Evolutionary conservation across 92 coral and sea anemone genomes (phyloP).

Genomic region (Desmophyllum pertusum): DNA sequence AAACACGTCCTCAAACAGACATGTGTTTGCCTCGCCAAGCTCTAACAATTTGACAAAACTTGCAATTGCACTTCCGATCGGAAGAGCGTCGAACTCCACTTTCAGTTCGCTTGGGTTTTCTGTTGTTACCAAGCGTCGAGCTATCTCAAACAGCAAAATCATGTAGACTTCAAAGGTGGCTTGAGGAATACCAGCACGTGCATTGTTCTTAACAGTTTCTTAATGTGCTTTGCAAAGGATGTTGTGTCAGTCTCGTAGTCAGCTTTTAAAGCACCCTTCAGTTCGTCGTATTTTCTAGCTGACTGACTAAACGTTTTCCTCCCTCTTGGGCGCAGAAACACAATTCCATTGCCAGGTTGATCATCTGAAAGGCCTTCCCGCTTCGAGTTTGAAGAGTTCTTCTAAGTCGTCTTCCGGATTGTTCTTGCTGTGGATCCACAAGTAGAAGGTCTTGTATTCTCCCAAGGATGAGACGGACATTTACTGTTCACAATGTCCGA

Average conservation of each 20-base stretch:
- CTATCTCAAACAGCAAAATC: conserved; percentile 46
- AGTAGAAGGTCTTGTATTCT: conserved; percentile 13
- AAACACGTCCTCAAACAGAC: conserved; percentile 19
- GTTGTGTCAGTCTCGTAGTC: background rate
- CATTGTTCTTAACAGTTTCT: background rate
- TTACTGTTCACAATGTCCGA: conserved; percentile 1
- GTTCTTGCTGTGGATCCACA: background rate
- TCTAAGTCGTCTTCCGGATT: background rate
- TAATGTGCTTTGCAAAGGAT: conserved; percentile 11
- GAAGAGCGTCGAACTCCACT: conserved; percentile 25
- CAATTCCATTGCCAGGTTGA: conserved; percentile 27
- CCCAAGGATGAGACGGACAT: background rate
- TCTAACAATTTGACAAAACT: background rate
- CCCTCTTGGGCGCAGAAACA: conserved; percentile 15
- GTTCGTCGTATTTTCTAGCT: background rate
- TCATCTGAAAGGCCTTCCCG: background rate
- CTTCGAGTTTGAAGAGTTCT: conserved; percentile 4
- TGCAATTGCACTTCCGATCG: conserved; percentile 38
- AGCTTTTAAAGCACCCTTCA: conserved; percentile 9
- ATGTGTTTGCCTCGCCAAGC: background rate
- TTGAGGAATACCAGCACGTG: background rate
- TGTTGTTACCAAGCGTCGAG: conserved; percentile 7
- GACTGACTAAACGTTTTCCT: background rate
- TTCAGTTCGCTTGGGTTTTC: conserved; percentile 7
- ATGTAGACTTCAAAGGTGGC: conserved; percentile 32